Base-by-base conservation (phyloP, 2,113 vertebrate species). In the Channa argus region DNA sequence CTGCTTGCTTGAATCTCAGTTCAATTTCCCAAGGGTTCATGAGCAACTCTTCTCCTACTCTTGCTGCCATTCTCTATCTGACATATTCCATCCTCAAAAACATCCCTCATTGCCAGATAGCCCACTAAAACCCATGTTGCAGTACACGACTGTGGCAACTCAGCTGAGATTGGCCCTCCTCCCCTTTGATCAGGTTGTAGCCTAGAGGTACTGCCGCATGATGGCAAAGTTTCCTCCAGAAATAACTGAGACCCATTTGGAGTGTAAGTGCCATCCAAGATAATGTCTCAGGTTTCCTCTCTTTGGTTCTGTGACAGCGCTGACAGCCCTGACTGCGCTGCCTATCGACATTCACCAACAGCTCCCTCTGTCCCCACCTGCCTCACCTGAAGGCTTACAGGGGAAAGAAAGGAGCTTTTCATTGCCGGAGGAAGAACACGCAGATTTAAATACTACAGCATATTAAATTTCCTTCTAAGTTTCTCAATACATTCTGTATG, bases 1-100 rank as follows among this genome's bases (percentile, higher is more conserved):
- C 78, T 79, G 84, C 84, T 70, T 65, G 77, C 74, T 62, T 83
- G 84, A 81, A 79, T 83, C 52, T 61, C 75, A 54, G 67, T 79
- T 79, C 88, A 88, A 92, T 89, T 89, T 90, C 86, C 89, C 86
- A 45, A 8, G 84, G 66, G 85, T 64, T 85, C 75, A 77, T 33
- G 54, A 77, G 53, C 77, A 80, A 82, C 72, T 67, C 67, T 2
- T 9, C 70, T 79, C 63, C 67, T 41, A 12, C 58, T 70, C 67
- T 39, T 8, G 2, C 49, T 72, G 50, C 64, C 41, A 14, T 49
- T 63, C 62, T 73, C 34, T 45, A 44, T 73, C 65, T 82, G 72
- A 86, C 58, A 82, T 71, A 54, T 64, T 64, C 46, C 33, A 34
- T 2, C 11, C 59, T 43, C 36, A 49, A 54, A 54, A 52, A 50